phyloP scores from a whole-genome alignment of 2,797 vertebrate genomes.

The Hemibagrus guttatus region DNA sequence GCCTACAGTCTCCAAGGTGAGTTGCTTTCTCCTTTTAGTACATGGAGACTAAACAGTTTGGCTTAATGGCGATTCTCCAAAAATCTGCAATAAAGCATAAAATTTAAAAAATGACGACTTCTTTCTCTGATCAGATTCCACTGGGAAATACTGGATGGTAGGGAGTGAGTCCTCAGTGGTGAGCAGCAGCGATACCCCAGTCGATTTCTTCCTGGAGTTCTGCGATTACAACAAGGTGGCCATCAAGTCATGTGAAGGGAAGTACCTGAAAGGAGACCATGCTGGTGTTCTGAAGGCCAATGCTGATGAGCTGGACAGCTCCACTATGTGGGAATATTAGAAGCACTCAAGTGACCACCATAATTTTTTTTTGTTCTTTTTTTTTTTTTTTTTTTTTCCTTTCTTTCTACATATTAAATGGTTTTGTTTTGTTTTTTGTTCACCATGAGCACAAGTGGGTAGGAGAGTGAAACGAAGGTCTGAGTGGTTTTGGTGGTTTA shows the following conservation, averaged over 20 bases:
- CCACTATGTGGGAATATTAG: conserved; percentile 97
- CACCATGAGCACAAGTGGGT: conserved; percentile 54
- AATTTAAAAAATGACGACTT: neutral
- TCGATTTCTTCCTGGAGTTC: conserved; percentile 98
- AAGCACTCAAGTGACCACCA: conserved; percentile 70
- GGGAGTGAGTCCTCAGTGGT: conserved; percentile 88
- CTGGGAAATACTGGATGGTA: conserved; percentile 96
- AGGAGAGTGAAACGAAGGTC: conserved; percentile 37
- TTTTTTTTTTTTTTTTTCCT: conserved; percentile 34
- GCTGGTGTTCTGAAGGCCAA: conserved; percentile 96
- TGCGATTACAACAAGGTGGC: conserved; percentile 98
- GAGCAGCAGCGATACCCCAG: conserved; percentile 90
- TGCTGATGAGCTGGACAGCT: conserved; percentile 86
- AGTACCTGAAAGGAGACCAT: conserved; percentile 95
- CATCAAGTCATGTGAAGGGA: conserved; percentile 84
- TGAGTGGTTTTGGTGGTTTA: conserved; percentile 20
- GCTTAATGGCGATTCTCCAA: neutral
- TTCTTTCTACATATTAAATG: conserved; percentile 39
- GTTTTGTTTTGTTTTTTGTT: conserved; percentile 28
- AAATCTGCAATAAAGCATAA: neutral
- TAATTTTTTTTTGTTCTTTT: conserved; percentile 43
- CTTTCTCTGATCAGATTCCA: conserved; percentile 79
- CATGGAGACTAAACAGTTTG: neutral
- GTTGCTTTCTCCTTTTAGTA: conserved; percentile 28
- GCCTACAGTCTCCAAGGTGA: conserved; percentile 94